phyloP scores from a whole-genome alignment of 2,888 invertebrate species.

The Sturmia bella region DNA sequence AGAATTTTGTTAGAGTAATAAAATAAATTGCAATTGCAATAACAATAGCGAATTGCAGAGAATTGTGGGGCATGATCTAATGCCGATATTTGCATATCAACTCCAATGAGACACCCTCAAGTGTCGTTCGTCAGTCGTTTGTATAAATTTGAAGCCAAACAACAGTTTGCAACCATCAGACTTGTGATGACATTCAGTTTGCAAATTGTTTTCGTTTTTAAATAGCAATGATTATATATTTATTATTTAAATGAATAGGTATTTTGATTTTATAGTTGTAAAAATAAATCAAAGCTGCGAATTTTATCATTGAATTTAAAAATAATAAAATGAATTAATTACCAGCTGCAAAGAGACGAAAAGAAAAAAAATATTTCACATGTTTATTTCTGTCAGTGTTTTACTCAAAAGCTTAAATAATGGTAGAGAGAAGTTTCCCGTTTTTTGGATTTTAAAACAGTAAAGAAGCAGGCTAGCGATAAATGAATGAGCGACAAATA shows the following conservation, averaged over 20 bases:
- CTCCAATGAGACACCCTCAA: slow-evolving; percentile 21
- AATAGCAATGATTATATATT: neutral
- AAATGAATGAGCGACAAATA: too few relatives aligned
- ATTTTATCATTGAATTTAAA: slow-evolving; percentile 31
- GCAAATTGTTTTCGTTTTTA: neutral
- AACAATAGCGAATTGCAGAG: neutral
- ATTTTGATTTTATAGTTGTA: slow-evolving; percentile 3
- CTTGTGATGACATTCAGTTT: slow-evolving; percentile 36
- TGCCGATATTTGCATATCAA: slow-evolving; percentile 32
- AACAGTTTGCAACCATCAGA: neutral
- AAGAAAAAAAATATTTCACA: neutral
- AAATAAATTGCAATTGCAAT: slow-evolving; percentile 31
- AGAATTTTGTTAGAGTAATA: slow-evolving; percentile 3
- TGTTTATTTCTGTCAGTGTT: too few relatives aligned
- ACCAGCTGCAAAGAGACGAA: neutral
- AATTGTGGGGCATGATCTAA: slow-evolving; percentile 45
- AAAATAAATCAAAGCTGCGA: slow-evolving; percentile 24
- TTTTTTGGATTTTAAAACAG: too few relatives aligned
- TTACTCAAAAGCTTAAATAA: too few relatives aligned
- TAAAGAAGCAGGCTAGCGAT: too few relatives aligned
- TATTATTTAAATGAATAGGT: slow-evolving; percentile 25
- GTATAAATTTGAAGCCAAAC: neutral
- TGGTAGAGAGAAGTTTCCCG: too few relatives aligned
- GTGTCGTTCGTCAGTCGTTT: slow-evolving; percentile 8
- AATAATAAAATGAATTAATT: slow-evolving; percentile 23